Evolutionary conservation across 2,797 vertebrate species (phyloP), one percentile per base, ranked within the genome.

Genomic region (Chelon auratus): DNA sequence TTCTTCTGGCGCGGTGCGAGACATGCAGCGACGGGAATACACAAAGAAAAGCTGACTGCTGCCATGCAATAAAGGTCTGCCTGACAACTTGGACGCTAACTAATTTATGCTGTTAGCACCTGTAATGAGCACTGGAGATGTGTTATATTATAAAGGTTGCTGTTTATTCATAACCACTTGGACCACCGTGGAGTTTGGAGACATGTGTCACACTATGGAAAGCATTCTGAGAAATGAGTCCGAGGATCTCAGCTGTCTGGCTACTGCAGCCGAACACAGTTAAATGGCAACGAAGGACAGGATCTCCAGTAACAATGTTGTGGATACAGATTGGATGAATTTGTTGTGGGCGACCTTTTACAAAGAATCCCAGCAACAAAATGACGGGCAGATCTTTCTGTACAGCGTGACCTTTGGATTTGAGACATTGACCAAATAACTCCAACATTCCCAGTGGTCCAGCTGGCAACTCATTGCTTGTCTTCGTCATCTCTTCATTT

Each of bases 21-120:
- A 66, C 11, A 36, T 51, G 58, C 39, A 24, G 12, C n/a, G 30
- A 45, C 50, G 47, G 65, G 48, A 60, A 59, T 58, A 66, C 37
- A 18, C n/a, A 47, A 33, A 62, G 5, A 65, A 9, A 59, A 43
- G 20, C 26, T 37, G 52, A 47, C n/a, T 57, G 40, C 20, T 66
- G 65, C 52, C 10, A 13, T 15, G 15, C 8, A 20, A 48, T 52
- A 8, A 47, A 54, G 9, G 52, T 43, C 18, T 30, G 4, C 24
- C 39, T 40, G 6, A 42, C 4, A 36, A 22, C 8, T 48, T 67
- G 17, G 13, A 61, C 30, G 33, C 9, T 10, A 9, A 2, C n/a
- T 45, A 8, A 0, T 4, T 33, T 36, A 53, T 47, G 40, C 30
- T 40, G n/a, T n/a, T 5, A 43, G 42, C 47, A 39, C 26, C 40